Conservation (phyloP, 2,888 invertebrate genomes). For the Ophion slaviceki region DNA sequence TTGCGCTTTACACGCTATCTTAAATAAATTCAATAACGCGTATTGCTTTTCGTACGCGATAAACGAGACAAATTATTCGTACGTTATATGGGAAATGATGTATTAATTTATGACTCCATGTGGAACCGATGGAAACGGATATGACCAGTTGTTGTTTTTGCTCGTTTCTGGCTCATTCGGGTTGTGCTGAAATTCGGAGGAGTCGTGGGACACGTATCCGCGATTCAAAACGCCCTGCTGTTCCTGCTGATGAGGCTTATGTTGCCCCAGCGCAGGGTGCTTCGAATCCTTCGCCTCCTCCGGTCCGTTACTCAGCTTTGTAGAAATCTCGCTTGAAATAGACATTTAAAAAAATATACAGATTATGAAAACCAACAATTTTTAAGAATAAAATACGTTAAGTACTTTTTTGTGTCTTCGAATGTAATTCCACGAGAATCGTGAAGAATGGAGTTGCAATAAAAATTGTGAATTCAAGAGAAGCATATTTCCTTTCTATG, state of each 20-base stretch:
- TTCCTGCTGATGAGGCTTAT: conserved; percentile 63
- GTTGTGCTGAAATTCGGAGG: conserved; percentile 75
- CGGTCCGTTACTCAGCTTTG: conserved; percentile 75
- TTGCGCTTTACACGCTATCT: neutral
- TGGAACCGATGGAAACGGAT: conserved; percentile 79
- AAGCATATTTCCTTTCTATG: no score
- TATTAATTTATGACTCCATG: conserved; percentile 71
- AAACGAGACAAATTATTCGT: conserved; percentile 13
- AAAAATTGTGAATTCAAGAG: no score
- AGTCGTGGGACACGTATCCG: conserved; percentile 77
- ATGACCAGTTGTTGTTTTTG: conserved; percentile 79
- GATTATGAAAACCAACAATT: neutral
- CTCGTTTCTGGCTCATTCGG: conserved; percentile 72
- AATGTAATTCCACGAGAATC: no score
- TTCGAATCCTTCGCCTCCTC: conserved; percentile 66
- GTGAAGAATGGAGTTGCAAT: no score
- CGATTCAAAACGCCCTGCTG: conserved; percentile 79
- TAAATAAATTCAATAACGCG: neutral
- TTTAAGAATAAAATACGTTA: neutral
- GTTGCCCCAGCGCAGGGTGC: conserved; percentile 44
- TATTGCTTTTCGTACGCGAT: no score
- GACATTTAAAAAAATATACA: neutral
- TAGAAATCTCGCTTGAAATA: conserved; percentile 77
- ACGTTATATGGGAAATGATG: conserved; percentile 3
- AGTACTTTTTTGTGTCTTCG: no score